Evolutionary conservation across 2,113 vertebrate species (phyloP).

Genomic region (Psettodes erumei): DNA sequence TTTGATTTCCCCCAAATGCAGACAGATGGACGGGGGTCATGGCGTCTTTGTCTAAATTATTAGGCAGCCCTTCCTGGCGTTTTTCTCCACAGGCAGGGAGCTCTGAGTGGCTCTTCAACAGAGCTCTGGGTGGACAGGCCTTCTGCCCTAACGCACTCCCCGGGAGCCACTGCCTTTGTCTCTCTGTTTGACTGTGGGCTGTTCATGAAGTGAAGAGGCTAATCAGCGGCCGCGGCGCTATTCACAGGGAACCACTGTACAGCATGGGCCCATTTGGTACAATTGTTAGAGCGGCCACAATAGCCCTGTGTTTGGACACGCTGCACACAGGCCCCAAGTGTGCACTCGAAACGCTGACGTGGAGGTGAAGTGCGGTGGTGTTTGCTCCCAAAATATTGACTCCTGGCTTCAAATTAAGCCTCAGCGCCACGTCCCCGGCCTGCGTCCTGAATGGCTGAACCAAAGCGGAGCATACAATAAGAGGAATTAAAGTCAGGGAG

Average conservation of each 20-base stretch:
- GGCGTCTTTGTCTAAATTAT: conserved; percentile 84
- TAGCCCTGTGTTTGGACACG: conserved; percentile 70
- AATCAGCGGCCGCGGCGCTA: conserved; percentile 73
- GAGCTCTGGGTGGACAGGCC: conserved; percentile 57
- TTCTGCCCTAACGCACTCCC: conserved; percentile 51
- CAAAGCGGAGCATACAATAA: conserved; percentile 59
- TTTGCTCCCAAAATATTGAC: conserved; percentile 75
- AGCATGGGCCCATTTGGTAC: conserved; percentile 69
- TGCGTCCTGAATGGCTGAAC: conserved; percentile 47
- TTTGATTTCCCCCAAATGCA: conserved; percentile 81
- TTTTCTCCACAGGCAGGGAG: conserved; percentile 71
- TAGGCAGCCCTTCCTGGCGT: conserved; percentile 82
- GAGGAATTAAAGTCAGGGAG: conserved; percentile 62
- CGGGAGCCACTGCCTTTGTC: conserved; percentile 66
- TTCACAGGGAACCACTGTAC: conserved; percentile 76
- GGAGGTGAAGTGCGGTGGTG: conserved; percentile 69
- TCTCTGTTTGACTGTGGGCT: conserved; percentile 75
- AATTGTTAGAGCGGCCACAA: conserved; percentile 75
- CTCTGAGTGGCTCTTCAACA: conserved; percentile 66
- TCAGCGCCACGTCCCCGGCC: conserved; percentile 27
- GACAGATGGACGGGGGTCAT: conserved; percentile 82
- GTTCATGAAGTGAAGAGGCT: conserved; percentile 81
- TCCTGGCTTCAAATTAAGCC: conserved; percentile 65
- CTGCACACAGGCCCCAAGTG: conserved; percentile 58
- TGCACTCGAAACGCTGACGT: conserved; percentile 70